Conservation (phyloP, 2,797 vertebrate species). For the Eospalax fontanierii region DNA sequence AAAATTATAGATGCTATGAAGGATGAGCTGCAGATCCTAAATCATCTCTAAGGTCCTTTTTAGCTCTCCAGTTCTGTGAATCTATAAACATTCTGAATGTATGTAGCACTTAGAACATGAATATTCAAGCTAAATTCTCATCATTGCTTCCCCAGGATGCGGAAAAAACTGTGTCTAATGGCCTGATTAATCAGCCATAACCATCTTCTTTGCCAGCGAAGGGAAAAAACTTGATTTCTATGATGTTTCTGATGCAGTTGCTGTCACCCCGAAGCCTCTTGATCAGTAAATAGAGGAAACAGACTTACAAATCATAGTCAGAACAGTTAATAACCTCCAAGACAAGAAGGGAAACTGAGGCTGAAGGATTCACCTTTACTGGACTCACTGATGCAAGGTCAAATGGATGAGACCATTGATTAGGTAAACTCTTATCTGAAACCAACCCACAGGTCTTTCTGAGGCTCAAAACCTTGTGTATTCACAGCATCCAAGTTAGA, state of each 20-base stretch:
- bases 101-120: slow-evolving; percentile 75
- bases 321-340: slow-evolving; percentile 14
- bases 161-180: slow-evolving; percentile 79
- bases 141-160: slow-evolving; percentile 73
- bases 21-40: slow-evolving; percentile 56
- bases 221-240: slow-evolving; percentile 48
- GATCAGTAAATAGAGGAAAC: slow-evolving; percentile 22
- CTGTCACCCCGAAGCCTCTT: not conserved
- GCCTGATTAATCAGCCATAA: slow-evolving; percentile 83
- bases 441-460: not conserved
- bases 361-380: not conserved
- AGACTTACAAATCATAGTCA: slow-evolving; percentile 41
- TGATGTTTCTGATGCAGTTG: slow-evolving; percentile 43
- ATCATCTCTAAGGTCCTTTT: slow-evolving; percentile 77
- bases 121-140: slow-evolving; percentile 82
- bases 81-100: slow-evolving; percentile 76
- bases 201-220: slow-evolving; percentile 68
- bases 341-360: slow-evolving; percentile 38
- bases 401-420: slow-evolving; percentile 50
- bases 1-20: slow-evolving; percentile 68
- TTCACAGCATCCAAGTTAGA: not conserved
- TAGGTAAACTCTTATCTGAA: slow-evolving; percentile 42
- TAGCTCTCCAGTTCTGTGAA: slow-evolving; percentile 66
- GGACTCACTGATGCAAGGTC: not conserved
- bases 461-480: not conserved